Base-by-base conservation (phyloP, 2,888 invertebrate genomes). In the Ormia ochracea region DNA sequence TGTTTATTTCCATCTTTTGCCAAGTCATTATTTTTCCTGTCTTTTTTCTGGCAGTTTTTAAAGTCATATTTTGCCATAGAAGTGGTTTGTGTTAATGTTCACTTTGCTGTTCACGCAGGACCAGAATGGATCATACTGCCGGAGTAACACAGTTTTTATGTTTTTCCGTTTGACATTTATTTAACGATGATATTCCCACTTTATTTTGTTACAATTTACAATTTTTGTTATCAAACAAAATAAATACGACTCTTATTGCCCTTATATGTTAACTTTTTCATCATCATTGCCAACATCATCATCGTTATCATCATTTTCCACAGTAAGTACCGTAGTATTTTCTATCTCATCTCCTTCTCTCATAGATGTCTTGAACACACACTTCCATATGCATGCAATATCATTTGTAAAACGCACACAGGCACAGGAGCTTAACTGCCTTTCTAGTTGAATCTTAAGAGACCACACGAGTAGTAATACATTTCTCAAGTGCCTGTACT, bases 161-260 rank as follows among this genome's bases (percentile, higher is more conserved):
- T 65, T 58, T 66, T 58, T 78, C 77, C 77, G 72, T 59, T 78
- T 54, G 70, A 78, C 77, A 66, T 78, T 54, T 78, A 78, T 72
- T 72, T 66, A 38, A 65, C 65, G 58, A 58, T 33, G 41, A 70
- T 77, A 72, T 59, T 58, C 7, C 54, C 41, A 17, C 28, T 72
- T 31, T 65, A 41, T 26, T 63, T 66, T 26, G 28, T n/a, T 28
- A 12, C 41, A 26, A 41, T 14, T 31, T 26, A 3, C 17, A 12
- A 19, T 21, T 31, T 48, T 68, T 61, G 45, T 68, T 66, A 66
- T 59, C 59, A 41, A 72, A 33, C 43, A 26, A 26, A 38, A 10
- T 43, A 72, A 72, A 72, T 61, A 52, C 80, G 28, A 45, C 69
- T 58, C 61, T 73, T 69, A 65, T 26, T 69, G 73, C 52, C 52